Conservation (phyloP, 2,888 invertebrate species). For the Litoditis marina region DNA sequence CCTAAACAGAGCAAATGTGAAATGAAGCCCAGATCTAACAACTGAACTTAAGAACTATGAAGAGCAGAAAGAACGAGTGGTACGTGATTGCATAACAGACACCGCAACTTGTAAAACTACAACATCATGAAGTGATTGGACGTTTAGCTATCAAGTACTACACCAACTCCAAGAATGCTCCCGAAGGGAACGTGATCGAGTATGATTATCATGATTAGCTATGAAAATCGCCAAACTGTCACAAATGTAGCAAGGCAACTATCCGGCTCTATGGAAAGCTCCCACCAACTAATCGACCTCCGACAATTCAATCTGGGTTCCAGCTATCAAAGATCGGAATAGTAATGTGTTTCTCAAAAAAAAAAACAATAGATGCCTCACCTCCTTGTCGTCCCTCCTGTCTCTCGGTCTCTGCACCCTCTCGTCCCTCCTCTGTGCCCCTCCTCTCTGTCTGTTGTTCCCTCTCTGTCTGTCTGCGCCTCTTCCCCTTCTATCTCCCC, state of each 20-base stretch:
- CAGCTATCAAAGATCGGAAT: background rate
- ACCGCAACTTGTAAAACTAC: no score
- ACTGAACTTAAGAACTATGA: background rate
- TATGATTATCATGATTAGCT: no score
- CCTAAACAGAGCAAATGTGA: slow-evolving; percentile 3
- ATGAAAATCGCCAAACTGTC: background rate
- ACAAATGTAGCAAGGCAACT: no score
- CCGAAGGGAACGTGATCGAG: no score
- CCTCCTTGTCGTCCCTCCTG: slow-evolving; percentile 10
- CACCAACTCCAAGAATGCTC: no score
- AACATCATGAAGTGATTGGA: no score
- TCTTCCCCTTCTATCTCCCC: slow-evolving; percentile 15
- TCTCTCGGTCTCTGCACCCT: slow-evolving; percentile 8
- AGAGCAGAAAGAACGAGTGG: no score
- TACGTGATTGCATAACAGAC: no score
- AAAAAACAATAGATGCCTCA: slow-evolving; percentile 5
- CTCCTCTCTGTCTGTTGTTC: slow-evolving; percentile 11
- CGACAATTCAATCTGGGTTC: background rate
- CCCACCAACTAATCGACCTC: background rate
- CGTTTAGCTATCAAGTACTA: no score
- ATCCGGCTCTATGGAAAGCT: background rate
- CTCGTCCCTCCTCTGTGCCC: slow-evolving; percentile 14
- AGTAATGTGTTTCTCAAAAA: background rate
- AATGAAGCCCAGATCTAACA: background rate
- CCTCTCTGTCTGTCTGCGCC: slow-evolving; percentile 12